Evolutionary conservation across 2,888 invertebrate genomes (phyloP).

Genomic region (Lacanobia wlatinum): DNA sequence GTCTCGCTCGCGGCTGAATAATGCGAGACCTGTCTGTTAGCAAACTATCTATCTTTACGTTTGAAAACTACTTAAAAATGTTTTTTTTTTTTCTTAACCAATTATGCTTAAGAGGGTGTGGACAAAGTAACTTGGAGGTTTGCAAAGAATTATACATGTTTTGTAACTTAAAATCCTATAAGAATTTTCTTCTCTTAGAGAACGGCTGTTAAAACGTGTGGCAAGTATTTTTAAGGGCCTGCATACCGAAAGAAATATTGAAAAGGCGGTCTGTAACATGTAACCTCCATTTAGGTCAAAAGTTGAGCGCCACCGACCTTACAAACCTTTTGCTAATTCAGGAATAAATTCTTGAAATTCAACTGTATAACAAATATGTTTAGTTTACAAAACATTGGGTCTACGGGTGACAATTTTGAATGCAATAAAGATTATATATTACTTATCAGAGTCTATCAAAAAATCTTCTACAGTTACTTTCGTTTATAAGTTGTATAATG

Average conservation of each 20-base stretch:
- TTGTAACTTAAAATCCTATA: constrained; percentile 36
- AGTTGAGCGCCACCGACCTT: constrained; percentile 11
- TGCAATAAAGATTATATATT: constrained; percentile 29
- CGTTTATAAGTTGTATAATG: constrained; percentile 46
- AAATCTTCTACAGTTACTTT: constrained; percentile 20
- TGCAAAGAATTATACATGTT: constrained; percentile 22
- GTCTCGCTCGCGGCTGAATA: constrained; percentile 32
- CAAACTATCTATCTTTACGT: constrained; percentile 11
- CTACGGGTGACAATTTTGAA: constrained; percentile 38
- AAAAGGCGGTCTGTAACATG: background rate
- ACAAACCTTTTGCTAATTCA: constrained; percentile 1
- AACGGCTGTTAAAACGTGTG: constrained; percentile 35
- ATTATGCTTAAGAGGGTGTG: background rate
- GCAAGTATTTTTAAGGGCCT: constrained; percentile 33
- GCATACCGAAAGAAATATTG: constrained; percentile 31
- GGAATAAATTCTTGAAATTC: background rate
- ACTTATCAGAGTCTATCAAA: constrained; percentile 21
- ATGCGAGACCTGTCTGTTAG: constrained; percentile 23
- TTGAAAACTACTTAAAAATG: constrained; percentile 13
- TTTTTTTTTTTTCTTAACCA: constrained; percentile 5
- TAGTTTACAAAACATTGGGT: constrained; percentile 32
- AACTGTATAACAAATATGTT: constrained; percentile 17
- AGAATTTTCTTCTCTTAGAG: constrained; percentile 40
- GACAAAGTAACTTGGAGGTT: background rate
- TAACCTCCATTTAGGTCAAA: constrained; percentile 4